phyloP scores from a whole-genome alignment of 2,797 vertebrate species.

The Triplophysa bombifrons region DNA sequence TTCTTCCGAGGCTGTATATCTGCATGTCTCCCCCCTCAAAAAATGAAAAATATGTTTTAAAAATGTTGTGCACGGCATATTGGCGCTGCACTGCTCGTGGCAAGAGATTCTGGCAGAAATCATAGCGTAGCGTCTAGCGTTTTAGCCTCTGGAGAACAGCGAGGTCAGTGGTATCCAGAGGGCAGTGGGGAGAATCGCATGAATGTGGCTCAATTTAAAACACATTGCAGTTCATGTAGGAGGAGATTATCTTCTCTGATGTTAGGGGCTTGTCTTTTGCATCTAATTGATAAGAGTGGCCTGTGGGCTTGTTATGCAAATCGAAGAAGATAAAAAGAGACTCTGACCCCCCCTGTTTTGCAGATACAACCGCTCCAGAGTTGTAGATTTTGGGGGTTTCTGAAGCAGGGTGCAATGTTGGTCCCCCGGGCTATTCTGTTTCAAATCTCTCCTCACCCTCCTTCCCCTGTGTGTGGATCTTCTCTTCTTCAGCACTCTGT shows the following conservation, averaged over 20 bases:
- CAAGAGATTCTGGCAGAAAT: conserved; percentile 35
- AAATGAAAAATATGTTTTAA: background rate
- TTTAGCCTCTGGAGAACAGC: background rate
- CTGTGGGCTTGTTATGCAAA: conserved; percentile 39
- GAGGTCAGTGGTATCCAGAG: conserved; percentile 42
- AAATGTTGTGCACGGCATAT: background rate
- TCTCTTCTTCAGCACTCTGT: background rate
- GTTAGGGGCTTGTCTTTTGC: conserved; percentile 2
- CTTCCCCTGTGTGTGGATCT: background rate
- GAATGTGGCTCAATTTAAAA: conserved; percentile 43
- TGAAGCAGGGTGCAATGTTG: background rate
- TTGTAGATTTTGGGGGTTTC: background rate
- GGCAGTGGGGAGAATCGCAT: conserved; percentile 18
- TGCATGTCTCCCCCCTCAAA: background rate
- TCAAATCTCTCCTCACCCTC: conserved; percentile 3
- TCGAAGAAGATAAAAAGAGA: background rate
- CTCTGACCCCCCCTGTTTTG: conserved; percentile 14
- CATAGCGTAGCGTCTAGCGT: background rate
- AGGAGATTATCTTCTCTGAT: conserved; percentile 15
- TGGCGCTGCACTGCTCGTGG: conserved; percentile 23
- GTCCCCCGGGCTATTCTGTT: conserved; percentile 12
- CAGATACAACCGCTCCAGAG: conserved; percentile 3
- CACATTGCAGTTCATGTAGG: conserved; percentile 35
- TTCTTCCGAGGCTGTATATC: too few species aligned
- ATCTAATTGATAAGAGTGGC: conserved; percentile 36